Conservation (phyloP, 2,888 invertebrate genomes). For the Drosophila peninsularis region DNA sequence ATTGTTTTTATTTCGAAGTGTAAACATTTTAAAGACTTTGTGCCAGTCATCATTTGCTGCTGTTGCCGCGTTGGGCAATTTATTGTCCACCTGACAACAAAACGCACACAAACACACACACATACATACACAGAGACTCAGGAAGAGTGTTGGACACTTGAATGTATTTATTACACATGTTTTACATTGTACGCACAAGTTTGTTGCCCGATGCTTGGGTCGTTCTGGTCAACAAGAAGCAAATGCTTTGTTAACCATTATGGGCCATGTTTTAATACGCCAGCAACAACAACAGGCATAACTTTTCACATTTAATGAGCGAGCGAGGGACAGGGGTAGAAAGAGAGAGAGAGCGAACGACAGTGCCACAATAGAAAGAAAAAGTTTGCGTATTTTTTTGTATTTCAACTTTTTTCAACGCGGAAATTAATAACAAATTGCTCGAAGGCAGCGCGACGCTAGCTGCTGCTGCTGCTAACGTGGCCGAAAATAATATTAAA, state of each 20-base stretch:
- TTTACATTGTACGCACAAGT: conserved; percentile 76
- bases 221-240: conserved; percentile 73
- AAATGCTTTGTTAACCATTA: conserved; percentile 79
- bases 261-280: conserved; percentile 75
- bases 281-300: conserved; percentile 52
- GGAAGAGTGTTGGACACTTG: conserved; percentile 32
- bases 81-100: conserved; percentile 67
- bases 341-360: conserved; percentile 5
- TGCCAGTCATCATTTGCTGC: conserved; percentile 71
- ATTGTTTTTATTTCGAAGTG: conserved; percentile 14
- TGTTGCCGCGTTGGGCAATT: conserved; percentile 62
- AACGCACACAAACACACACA: conserved; percentile 16
- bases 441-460: conserved; percentile 67
- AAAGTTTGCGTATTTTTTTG: conserved; percentile 44
- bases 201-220: conserved; percentile 59
- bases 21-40: conserved; percentile 62
- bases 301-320: conserved; percentile 76
- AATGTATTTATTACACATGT: conserved; percentile 79
- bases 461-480: conserved; percentile 5
- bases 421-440: conserved; percentile 81
- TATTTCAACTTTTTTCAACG: conserved; percentile 60
- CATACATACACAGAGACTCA: conserved; percentile 3
- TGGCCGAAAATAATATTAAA: conserved; percentile 15
- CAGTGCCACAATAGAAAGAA: conserved; percentile 32
- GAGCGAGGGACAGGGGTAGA: background rate